Evolutionary conservation across 2,888 invertebrate species (phyloP), one percentile per base, ranked within the genome.

Genomic region (Crematogaster levior): DNA sequence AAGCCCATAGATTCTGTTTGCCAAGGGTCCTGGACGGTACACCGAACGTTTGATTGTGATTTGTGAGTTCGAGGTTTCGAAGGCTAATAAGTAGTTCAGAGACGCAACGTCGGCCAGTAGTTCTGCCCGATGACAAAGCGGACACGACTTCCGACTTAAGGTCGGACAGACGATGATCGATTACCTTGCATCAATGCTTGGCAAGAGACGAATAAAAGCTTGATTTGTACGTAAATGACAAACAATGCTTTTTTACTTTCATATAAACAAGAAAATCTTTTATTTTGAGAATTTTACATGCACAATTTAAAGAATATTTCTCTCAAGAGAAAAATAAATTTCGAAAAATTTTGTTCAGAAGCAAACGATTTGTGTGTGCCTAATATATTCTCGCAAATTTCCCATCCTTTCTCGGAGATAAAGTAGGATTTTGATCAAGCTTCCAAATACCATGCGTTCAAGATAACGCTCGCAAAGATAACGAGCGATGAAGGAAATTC

Each of bases 61-160:
- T 77, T 56, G 77, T 77, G 77, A 56, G 18, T 77, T 37, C n/a
- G 74, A 37, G 51, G 27, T 63, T 75, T 40, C 40, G 12, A 7
- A n/a, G 40, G 15, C 37, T 65, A 75, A 75, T 75, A 65, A 72
- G 66, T 48, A 70, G 12, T 66, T 58, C 58, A 48, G 60, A 48
- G 40, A 24, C 51, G 37, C 48, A 34, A 46, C 21, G 21, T 81
- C 15, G 24, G 18, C 18, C 73, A 53, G 75, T 65, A 60, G 30
- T 65, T 27, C 37, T 12, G 15, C 24, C 37, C 37, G 51, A 12
- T 75, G 75, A 75, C n/a, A 51, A 75, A 75, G 51, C 37, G 27
- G 75, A 65, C 65, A 10, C 24, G 51, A 37, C 10, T 75, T 65
- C 65, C 65, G 3, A 9, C 65, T 65, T 65, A 37, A 63, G 40